Base-by-base conservation (phyloP, 2,113 vertebrate genomes). In the Ciconia stormi region DNA sequence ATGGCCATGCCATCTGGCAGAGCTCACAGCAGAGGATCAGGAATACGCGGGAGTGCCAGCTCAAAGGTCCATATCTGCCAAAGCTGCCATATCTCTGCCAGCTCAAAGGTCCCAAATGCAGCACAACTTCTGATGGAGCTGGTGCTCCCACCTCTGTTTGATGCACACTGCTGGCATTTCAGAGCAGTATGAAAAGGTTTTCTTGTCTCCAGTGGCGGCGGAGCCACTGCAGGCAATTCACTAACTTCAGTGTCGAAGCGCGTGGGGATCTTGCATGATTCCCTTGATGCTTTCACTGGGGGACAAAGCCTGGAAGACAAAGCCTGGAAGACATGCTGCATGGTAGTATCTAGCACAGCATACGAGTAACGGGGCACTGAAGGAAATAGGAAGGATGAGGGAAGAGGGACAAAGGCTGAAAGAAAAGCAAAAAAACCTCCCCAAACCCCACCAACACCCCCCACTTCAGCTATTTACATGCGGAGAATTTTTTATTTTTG, bases 181-280 rank as follows among this genome's bases (percentile, higher is more conserved):
- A 56, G 7, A 61, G 71, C 27, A 20, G 4, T 0, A 42, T 2
- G 6, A 38, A 50, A 55, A 70, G 15, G 11, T 25, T 62, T 67
- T 56, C 14, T 61, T 21, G 30, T 38, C 34, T 56, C 10, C 59
- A 29, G 0, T 0, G 26, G 8, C 18, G 62, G 10, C 25, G 18
- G 7, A 34, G 9, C 23, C 36, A 19, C 55, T n/a, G 47, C 61
- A 47, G 90, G 25, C 22, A 89, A 15, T 7, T 62, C 36, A 25
- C 18, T 25, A 34, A 36, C n/a, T 44, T 16, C 71, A 42, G 15
- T 4, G 7, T 19, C 0, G 1, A 76, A 80, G 50, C 27, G 49
- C 0, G 0, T 1, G 12, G 18, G 13, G 22, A 40, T 5, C 50
- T 32, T 32, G 20, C 26, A 16, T 4, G 1, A 20, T n/a, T 77